Percentiles rank a stretch among this genome's conserved stretches.
These are phyloP conservation scores for Notothenia coriiceps DNA, from an alignment of 2,113 vertebrate species.

Conservation along the genomic window DNA sequence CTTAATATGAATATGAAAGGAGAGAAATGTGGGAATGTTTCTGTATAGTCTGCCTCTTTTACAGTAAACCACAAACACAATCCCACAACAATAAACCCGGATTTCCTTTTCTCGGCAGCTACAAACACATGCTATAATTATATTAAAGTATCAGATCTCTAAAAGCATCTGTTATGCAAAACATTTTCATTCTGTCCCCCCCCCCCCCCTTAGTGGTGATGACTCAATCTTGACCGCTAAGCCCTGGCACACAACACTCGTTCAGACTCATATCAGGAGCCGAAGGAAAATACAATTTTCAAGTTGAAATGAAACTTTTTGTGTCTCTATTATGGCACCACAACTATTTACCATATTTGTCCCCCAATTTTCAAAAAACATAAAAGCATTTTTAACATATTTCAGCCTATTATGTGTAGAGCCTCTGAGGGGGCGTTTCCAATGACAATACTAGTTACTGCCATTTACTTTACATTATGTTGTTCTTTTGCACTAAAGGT, in stretches of 20 bases:
- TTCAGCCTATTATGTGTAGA: background rate
- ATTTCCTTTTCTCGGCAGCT: background rate
- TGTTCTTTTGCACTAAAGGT: too few relatives aligned
- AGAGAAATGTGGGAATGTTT: background rate
- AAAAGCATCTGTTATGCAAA: constrained; percentile 20
- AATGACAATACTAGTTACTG: too few relatives aligned
- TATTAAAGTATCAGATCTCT: constrained; percentile 44
- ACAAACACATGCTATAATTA: background rate
- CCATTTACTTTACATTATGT: too few relatives aligned
- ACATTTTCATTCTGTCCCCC: constrained; percentile 5
- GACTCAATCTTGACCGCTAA: background rate
- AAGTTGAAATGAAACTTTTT: background rate
- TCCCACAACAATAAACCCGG: constrained; percentile 7
- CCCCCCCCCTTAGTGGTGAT: constrained; percentile 11
- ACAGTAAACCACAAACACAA: constrained; percentile 12
- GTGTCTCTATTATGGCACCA: background rate
- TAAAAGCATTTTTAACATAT: background rate
- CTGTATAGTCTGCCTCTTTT: background rate
- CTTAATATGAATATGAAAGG: background rate
- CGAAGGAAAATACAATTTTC: background rate
- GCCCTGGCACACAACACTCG: too few relatives aligned
- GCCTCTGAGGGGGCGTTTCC: background rate
- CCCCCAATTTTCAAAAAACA: background rate
- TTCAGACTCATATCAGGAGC: too few relatives aligned
- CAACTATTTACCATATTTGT: background rate